phyloP scores from a whole-genome alignment of 2,888 invertebrate species.

The Yponomeuta cagnagella region DNA sequence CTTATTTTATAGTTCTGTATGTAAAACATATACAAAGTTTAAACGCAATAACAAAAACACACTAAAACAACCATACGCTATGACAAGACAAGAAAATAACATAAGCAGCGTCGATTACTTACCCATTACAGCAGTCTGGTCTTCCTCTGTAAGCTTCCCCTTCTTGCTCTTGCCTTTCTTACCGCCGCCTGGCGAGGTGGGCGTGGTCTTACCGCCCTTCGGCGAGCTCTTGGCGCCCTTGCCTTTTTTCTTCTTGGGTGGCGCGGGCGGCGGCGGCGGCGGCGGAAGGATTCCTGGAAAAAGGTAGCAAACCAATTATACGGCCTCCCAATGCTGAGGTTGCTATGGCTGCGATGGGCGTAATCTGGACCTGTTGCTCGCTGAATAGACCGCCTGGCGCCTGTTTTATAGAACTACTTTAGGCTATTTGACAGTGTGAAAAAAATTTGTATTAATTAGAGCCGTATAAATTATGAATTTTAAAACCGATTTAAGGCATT shows the following conservation, averaged over 20 bases:
- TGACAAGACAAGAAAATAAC: background rate
- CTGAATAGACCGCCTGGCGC: too few species aligned
- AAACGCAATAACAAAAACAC: too few species aligned
- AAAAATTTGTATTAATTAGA: too few species aligned
- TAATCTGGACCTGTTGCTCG: too few species aligned
- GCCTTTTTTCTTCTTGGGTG: constrained; percentile 43
- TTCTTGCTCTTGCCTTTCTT: constrained; percentile 33
- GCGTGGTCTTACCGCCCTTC: background rate
- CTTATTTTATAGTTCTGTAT: too few species aligned
- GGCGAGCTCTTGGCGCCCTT: constrained; percentile 24
- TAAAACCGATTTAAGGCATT: too few species aligned
- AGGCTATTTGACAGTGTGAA: too few species aligned
- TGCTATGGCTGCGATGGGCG: too few species aligned
- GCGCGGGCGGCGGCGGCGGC: constrained; percentile 50
- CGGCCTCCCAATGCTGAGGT: background rate
- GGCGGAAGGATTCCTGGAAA: constrained; percentile 56
- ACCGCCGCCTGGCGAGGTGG: background rate
- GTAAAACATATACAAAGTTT: too few species aligned
- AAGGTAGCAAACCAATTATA: background rate
- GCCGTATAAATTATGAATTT: too few species aligned
- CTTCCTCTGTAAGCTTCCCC: background rate
- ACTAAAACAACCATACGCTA: background rate
- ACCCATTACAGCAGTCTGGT: constrained; percentile 37
- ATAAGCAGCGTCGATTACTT: constrained; percentile 16
- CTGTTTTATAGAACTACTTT: too few species aligned